Evolutionary conservation across 2,888 invertebrate genomes (phyloP).

Genomic region (Andrena dorsata): DNA sequence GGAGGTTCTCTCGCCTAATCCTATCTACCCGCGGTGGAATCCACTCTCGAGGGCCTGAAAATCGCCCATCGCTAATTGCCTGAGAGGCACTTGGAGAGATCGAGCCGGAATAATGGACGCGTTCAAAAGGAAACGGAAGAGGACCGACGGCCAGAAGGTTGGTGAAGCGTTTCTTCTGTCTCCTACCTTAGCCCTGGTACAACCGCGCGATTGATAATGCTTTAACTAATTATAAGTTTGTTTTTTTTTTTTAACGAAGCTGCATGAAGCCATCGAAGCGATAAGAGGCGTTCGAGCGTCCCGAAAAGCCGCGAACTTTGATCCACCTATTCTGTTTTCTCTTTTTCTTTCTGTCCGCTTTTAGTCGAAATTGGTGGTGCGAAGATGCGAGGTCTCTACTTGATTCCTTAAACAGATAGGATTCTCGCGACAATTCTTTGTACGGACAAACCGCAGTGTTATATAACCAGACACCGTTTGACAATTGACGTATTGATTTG

Average conservation of each 20-base stretch:
- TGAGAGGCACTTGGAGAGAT: not conserved
- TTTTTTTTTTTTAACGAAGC: not conserved
- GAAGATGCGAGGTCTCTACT: not conserved
- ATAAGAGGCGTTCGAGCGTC: constrained; percentile 1
- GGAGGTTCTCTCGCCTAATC: constrained; percentile 61
- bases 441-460: constrained; percentile 1
- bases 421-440: not conserved
- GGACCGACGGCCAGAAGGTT: constrained; percentile 56
- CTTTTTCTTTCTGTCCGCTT: not conserved
- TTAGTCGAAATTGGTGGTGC: no score
- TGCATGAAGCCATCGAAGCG: not conserved
- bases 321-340: not conserved
- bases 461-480: constrained; percentile 19
- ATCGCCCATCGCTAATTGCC: not conserved
- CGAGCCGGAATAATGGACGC: constrained; percentile 51
- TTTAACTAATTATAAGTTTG: constrained; percentile 1
- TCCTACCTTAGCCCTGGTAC: no score
- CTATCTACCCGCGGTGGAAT: constrained; percentile 4
- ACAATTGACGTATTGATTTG: constrained; percentile 41
- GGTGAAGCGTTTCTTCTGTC: not conserved
- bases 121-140: constrained; percentile 56
- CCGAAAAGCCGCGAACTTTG: not conserved
- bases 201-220: not conserved
- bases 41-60: not conserved
- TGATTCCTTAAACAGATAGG: no score